These are phyloP conservation scores for Cactoblastis cactorum DNA, from an alignment of 2,888 invertebrate species.

Conservation along the genomic window DNA sequence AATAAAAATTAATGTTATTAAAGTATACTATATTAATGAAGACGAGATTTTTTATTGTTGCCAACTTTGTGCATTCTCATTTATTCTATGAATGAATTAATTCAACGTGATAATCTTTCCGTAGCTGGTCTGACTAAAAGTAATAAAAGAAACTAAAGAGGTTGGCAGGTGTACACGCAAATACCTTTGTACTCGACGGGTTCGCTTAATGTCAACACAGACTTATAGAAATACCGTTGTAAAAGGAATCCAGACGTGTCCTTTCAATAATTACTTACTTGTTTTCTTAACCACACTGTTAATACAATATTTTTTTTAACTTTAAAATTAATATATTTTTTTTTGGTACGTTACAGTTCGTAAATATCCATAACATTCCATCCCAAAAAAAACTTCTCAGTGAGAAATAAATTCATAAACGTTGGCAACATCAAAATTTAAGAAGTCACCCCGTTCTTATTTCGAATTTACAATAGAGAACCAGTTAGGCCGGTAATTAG, in stretches of 20 bases:
- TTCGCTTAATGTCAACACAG: conserved; percentile 4
- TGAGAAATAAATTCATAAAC: not conserved
- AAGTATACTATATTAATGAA: conserved; percentile 2
- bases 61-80: not conserved
- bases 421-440: not conserved
- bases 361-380: not conserved
- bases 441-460: not conserved
- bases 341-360: not conserved
- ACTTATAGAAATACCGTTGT: conserved; percentile 4
- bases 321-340: not conserved
- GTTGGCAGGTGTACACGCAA: conserved; percentile 7
- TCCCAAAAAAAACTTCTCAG: no score
- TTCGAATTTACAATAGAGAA: conserved; percentile 5
- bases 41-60: not conserved
- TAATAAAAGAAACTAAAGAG: not conserved
- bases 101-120: not conserved
- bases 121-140: not conserved
- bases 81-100: conserved; percentile 8
- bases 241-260: conserved; percentile 2
- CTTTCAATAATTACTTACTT: not conserved
- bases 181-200: conserved; percentile 7
- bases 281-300: not conserved
- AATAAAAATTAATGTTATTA: not conserved
- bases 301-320: not conserved
- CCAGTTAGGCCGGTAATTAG: conserved; percentile 6